Evolutionary conservation across 2,888 invertebrate species (phyloP).

Genomic region (Cataglyphis cursor): DNA sequence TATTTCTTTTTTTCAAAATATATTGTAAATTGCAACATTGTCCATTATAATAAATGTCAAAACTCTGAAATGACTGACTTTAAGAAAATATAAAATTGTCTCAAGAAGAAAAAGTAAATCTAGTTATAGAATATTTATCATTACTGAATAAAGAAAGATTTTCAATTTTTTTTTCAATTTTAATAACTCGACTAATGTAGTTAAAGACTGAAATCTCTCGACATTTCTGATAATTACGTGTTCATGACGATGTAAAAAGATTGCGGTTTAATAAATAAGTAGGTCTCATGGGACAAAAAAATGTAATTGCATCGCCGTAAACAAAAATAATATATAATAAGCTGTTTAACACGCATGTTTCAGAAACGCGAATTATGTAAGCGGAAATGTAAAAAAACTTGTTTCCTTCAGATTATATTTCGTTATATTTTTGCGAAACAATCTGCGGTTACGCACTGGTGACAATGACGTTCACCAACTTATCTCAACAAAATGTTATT

Average conservation of each 20-base stretch:
- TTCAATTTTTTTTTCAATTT: neutral
- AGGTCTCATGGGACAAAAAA: neutral
- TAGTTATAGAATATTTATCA: neutral
- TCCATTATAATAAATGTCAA: neutral
- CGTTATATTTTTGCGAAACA: neutral
- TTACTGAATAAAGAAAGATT: neutral
- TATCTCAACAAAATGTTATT: neutral
- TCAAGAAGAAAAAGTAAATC: neutral
- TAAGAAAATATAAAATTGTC: neutral
- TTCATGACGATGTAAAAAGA: neutral
- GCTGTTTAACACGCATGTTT: conserved; percentile 8
- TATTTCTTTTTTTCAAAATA: neutral
- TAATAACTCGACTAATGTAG: neutral
- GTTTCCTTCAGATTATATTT: neutral
- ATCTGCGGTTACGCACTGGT: neutral
- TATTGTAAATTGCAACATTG: neutral
- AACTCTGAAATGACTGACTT: neutral
- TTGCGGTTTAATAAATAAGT: neutral
- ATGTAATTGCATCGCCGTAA: neutral
- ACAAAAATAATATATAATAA: neutral
- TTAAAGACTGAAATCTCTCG: neutral
- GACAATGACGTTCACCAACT: neutral
- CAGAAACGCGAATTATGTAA: neutral
- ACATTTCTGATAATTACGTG: neutral
- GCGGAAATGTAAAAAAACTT: neutral